Conservation (phyloP, 2,113 vertebrate species). For the Bothrops jararaca region DNA sequence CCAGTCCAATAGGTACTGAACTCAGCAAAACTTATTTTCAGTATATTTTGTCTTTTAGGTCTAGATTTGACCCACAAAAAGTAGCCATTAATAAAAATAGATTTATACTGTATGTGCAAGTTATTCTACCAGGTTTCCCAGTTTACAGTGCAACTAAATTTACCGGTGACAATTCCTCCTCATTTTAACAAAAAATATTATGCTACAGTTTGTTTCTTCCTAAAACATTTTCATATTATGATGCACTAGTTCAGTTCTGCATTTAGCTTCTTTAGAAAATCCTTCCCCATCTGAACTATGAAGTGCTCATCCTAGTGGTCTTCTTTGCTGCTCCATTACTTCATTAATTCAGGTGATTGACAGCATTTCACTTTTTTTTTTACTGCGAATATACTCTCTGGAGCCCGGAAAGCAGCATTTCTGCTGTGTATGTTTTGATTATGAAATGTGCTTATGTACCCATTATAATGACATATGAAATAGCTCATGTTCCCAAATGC, state of each 20-base stretch:
- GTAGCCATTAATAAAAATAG: background rate
- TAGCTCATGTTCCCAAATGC: fast-evolving
- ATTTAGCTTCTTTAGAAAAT: background rate
- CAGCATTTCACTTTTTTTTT: background rate
- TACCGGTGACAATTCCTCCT: background rate
- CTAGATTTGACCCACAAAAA: background rate
- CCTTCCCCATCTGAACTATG: background rate
- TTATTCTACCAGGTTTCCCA: background rate
- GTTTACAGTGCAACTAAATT: background rate
- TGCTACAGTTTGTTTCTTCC: background rate
- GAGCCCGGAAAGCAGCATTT: background rate
- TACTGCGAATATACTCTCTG: background rate
- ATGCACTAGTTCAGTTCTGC: background rate
- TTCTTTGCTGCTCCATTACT: background rate
- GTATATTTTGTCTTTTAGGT: background rate
- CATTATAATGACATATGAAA: background rate
- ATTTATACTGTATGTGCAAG: background rate
- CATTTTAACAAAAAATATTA: background rate
- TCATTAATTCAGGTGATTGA: background rate
- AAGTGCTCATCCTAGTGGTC: background rate
- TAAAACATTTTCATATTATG: background rate
- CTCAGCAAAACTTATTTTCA: background rate
- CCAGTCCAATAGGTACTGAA: background rate
- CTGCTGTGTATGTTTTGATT: background rate
- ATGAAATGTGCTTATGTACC: background rate